Conservation (phyloP, 2,888 invertebrate genomes). For the Melieria picta region DNA sequence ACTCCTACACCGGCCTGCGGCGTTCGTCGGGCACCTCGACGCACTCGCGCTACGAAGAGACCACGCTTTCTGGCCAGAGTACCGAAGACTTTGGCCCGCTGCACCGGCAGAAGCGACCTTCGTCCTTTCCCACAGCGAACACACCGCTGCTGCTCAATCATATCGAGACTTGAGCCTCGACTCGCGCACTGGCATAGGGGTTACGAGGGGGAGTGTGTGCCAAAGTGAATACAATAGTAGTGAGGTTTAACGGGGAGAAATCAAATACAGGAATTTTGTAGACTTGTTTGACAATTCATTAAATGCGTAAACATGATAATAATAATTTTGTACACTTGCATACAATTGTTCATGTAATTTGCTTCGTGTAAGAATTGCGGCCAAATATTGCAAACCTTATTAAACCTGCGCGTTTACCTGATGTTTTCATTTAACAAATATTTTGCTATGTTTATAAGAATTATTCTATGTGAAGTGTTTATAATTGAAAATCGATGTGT, state of each 20-base stretch:
- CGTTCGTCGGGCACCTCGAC: slow-evolving; percentile 62
- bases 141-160: slow-evolving; percentile 64
- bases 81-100: slow-evolving; percentile 53
- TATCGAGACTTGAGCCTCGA: slow-evolving; percentile 51
- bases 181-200: too few species aligned
- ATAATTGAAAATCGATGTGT: neutral
- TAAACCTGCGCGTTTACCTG: too few species aligned
- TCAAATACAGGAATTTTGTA: slow-evolving; percentile 31
- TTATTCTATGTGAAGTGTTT: neutral
- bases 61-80: slow-evolving; percentile 61
- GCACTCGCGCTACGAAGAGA: slow-evolving; percentile 59
- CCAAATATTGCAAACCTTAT: too few species aligned
- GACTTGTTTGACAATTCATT: slow-evolving; percentile 12
- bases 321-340: slow-evolving; percentile 5
- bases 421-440: too few species aligned
- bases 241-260: neutral
- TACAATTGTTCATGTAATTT: too few species aligned
- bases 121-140: slow-evolving; percentile 60
- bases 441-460: too few species aligned
- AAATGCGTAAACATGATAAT: slow-evolving; percentile 9
- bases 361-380: too few species aligned
- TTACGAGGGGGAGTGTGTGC: neutral
- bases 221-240: neutral
- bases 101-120: slow-evolving; percentile 54
- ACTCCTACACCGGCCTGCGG: slow-evolving; percentile 58